These are phyloP conservation scores for Poecile atricapillus DNA, from an alignment of 2,113 vertebrate species.

Conservation along the genomic window DNA sequence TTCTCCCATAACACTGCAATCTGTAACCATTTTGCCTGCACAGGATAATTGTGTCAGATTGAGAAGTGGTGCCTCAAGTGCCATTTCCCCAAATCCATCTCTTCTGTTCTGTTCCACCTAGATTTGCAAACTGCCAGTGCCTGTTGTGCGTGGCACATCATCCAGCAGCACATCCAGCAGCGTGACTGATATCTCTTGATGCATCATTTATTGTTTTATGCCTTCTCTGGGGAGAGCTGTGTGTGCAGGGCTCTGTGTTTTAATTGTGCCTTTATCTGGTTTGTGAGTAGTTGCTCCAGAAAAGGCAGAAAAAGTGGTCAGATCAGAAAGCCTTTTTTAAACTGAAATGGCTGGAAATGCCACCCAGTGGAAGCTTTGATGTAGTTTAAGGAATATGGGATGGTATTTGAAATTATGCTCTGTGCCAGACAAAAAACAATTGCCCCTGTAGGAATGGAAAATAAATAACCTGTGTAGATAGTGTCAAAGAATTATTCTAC, in stretches of 20 bases:
- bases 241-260: background rate
- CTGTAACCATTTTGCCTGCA: background rate
- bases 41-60: background rate
- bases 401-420: background rate
- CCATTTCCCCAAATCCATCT: background rate
- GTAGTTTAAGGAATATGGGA: background rate
- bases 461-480: background rate
- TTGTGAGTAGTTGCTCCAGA: background rate
- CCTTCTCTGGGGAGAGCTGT: background rate
- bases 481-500: background rate
- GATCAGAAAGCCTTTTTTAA: background rate
- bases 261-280: background rate
- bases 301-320: background rate
- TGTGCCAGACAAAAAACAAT: background rate
- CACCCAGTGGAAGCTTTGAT: background rate
- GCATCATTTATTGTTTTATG: background rate
- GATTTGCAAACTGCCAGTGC: background rate
- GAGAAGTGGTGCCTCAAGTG: background rate
- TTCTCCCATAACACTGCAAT: background rate
- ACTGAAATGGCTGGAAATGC: background rate
- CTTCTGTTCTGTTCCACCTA: background rate
- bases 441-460: background rate
- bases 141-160: background rate
- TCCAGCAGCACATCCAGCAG: background rate
- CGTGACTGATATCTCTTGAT: background rate